These are phyloP conservation scores for Apotomis capreana DNA, from an alignment of 2,888 invertebrate species.

Conservation along the genomic window DNA sequence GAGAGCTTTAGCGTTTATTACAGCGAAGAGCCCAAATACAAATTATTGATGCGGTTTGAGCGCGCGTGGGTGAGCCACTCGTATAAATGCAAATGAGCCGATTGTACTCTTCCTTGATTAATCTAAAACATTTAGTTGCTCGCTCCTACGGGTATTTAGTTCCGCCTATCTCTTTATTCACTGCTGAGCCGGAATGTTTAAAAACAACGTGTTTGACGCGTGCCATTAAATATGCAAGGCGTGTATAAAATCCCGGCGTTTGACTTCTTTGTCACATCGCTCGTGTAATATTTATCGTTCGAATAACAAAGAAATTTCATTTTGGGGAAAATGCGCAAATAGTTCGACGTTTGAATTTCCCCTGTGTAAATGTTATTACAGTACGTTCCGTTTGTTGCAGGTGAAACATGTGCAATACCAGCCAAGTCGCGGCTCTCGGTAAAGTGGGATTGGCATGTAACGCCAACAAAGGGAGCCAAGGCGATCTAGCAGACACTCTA, in stretches of 20 bases:
- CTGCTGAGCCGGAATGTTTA: slow-evolving; percentile 18
- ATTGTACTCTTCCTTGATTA: slow-evolving; percentile 71
- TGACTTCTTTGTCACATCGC: slow-evolving; percentile 73
- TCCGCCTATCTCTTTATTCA: slow-evolving; percentile 44
- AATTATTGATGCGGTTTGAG: slow-evolving; percentile 62
- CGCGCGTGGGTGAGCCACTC: slow-evolving; percentile 61
- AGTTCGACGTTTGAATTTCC: slow-evolving; percentile 82
- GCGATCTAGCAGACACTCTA: not conserved
- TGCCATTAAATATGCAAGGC: slow-evolving; percentile 61
- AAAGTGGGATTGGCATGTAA: slow-evolving; percentile 62
- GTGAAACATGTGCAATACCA: slow-evolving; percentile 74
- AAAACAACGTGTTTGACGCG: slow-evolving; percentile 27
- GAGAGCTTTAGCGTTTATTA: slow-evolving; percentile 34
- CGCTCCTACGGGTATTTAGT: slow-evolving; percentile 54
- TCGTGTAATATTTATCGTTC: slow-evolving; percentile 77
- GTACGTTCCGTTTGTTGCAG: slow-evolving; percentile 62
- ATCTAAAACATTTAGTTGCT: slow-evolving; percentile 69
- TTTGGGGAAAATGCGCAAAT: slow-evolving; percentile 78
- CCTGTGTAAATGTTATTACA: slow-evolving; percentile 81
- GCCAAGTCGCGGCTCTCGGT: slow-evolving; percentile 56
- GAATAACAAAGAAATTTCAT: slow-evolving; percentile 78
- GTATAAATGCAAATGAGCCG: slow-evolving; percentile 74
- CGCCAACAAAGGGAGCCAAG: slow-evolving; percentile 45
- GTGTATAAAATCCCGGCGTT: slow-evolving; percentile 58
- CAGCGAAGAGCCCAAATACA: slow-evolving; percentile 38